These are phyloP conservation scores for Regulus satrapa DNA, from an alignment of 2,113 vertebrate species.

Conservation along the genomic window DNA sequence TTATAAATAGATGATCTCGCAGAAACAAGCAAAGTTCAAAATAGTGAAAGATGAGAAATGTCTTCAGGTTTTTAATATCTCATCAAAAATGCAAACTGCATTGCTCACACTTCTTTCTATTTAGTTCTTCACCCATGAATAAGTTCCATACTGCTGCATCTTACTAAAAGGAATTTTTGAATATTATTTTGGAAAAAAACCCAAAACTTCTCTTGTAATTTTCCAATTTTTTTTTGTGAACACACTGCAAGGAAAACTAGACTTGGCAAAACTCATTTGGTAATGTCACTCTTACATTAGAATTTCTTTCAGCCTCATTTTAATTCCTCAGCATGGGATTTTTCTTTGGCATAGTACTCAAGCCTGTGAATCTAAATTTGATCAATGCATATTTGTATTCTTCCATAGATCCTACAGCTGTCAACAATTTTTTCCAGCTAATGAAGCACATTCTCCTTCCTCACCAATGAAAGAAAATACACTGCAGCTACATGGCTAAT, in stretches of 20 bases:
- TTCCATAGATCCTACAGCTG: neutral
- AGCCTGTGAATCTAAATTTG: neutral
- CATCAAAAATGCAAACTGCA: neutral
- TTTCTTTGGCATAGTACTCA: neutral
- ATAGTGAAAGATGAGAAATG: neutral
- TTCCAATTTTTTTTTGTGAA: neutral
- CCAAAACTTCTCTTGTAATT: neutral
- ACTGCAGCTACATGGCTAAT: neutral
- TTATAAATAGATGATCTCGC: neutral
- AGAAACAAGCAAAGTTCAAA: neutral
- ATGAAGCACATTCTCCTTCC: neutral
- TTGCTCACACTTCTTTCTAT: neutral
- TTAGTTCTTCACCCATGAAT: neutral
- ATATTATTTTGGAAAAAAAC: neutral
- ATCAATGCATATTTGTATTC: neutral
- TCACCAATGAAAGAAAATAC: neutral
- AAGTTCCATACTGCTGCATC: neutral
- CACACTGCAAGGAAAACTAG: neutral
- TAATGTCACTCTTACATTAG: neutral
- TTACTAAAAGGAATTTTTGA: neutral
- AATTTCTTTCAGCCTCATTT: constrained; percentile 3
- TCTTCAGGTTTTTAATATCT: neutral
- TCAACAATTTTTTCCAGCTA: neutral
- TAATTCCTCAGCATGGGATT: neutral
- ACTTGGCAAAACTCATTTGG: neutral